Base-by-base conservation (phyloP, 2,113 vertebrate species). In the Cepphus grylle region DNA sequence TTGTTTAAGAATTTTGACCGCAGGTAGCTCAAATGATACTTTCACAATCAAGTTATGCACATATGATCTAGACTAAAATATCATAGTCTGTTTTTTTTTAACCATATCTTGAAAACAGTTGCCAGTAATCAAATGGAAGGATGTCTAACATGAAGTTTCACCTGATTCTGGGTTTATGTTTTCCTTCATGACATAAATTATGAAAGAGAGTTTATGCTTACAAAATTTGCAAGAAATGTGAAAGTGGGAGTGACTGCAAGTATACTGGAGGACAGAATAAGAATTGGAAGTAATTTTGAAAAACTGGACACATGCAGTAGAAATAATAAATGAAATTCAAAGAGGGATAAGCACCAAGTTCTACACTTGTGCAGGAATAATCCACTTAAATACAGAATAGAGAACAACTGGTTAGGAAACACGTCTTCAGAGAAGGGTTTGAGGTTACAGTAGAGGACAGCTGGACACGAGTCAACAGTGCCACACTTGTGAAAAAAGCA, bases 351-450 rank as follows among this genome's bases (percentile, higher is more conserved):
- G 12, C 5, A 13, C 11, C 22, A 67, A 81, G 11, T 34, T 88
- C 25, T 47, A 84, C 69, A 78, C 38, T 81, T 94, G 63, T 56
- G 56, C 32, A 63, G 76, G 77, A 94, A 43, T 79, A 86, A 93
- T 88, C 58, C 16, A n/a, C 59, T 78, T 89, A 74, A 69, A 73
- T 47, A 65, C 25, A 77, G 62, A 53, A 59, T 12, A 69, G 10
- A 50, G 40, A 94, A 80, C 92, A 95, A 90, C 76, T 96, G 71
- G 5, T 67, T 88, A 82, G 74, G 66, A 92, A 94, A 93, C 5
- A 42, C 7, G 40, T 6, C 25, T 78, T 93, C 36, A 45, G 21
- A 73, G 53, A 16, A 78, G 27, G 12, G 17, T 66, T 32, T 92
- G 63, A 83, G n/a, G 76, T 92, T 94, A 86, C 81, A 95, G 25